Evolutionary conservation across 2,888 invertebrate species (phyloP).

Genomic region (Conops quadrifasciatus): DNA sequence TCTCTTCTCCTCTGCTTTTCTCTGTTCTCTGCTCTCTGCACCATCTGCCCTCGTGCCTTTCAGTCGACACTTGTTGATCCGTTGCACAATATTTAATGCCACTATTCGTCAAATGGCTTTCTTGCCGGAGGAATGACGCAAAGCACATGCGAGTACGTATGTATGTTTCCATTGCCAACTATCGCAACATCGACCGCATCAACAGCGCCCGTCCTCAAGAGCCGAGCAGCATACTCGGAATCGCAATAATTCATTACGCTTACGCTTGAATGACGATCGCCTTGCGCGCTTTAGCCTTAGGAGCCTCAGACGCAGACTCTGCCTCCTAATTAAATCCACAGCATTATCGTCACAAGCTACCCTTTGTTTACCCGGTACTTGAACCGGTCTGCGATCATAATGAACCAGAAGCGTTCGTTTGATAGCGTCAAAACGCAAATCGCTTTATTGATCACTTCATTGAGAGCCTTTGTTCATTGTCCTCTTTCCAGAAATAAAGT

Average conservation of each 20-base stretch:
- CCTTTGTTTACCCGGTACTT: background rate
- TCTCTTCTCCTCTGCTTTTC: background rate
- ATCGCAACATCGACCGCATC: background rate
- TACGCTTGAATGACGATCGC: slow-evolving; percentile 5
- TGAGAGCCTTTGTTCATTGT: too few relatives aligned
- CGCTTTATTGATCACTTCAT: slow-evolving; percentile 24
- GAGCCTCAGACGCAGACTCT: too few relatives aligned
- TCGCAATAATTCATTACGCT: background rate
- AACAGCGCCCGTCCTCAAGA: too few relatives aligned
- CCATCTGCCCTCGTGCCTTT: slow-evolving; percentile 12
- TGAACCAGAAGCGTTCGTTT: slow-evolving; percentile 14
- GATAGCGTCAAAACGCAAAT: slow-evolving; percentile 10
- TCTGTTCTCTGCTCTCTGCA: background rate
- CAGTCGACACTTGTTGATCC: slow-evolving; percentile 28
- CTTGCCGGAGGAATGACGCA: background rate
- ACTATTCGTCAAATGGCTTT: background rate
- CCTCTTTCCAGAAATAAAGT: too few relatives aligned
- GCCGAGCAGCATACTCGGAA: background rate
- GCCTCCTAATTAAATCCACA: slow-evolving; percentile 29
- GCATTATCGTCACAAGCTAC: background rate
- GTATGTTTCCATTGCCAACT: slow-evolving; percentile 17
- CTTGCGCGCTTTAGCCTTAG: too few relatives aligned
- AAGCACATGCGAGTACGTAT: too few relatives aligned
- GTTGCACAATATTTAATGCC: background rate
- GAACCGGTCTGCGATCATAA: background rate